phyloP scores from a whole-genome alignment of 2,888 invertebrate species.

The Heliothis peltigera region DNA sequence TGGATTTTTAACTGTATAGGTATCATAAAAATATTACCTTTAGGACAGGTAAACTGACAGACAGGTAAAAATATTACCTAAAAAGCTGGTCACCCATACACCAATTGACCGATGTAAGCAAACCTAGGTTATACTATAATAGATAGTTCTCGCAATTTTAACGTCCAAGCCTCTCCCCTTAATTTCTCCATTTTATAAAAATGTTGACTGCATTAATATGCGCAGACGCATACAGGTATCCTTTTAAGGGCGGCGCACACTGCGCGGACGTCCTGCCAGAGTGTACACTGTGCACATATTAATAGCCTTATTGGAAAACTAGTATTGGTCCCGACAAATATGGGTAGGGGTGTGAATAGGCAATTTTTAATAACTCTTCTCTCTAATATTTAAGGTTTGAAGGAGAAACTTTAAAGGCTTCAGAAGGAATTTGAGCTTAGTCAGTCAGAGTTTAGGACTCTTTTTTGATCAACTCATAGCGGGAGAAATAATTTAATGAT shows the following conservation, averaged over 20 bases:
- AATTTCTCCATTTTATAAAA: constrained; percentile 46
- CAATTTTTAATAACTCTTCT: neutral
- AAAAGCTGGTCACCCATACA: neutral
- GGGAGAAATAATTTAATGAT: too few relatives aligned
- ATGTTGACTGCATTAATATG: constrained; percentile 58
- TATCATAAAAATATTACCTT: too few relatives aligned
- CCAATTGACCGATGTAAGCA: neutral
- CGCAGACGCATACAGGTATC: constrained; percentile 52
- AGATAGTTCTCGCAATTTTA: neutral
- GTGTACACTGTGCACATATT: constrained; percentile 63
- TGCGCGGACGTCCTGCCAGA: constrained; percentile 61
- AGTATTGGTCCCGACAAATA: constrained; percentile 40
- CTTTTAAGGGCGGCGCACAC: constrained; percentile 60
- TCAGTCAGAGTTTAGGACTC: too few relatives aligned
- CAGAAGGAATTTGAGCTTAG: too few relatives aligned
- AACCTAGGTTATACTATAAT: neutral
- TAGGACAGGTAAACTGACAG: too few relatives aligned
- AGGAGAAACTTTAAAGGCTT: too few relatives aligned
- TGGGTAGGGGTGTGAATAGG: constrained; percentile 34
- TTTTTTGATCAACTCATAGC: too few relatives aligned
- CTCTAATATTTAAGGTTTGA: too few relatives aligned
- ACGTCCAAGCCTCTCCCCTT: constrained; percentile 3
- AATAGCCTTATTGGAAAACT: constrained; percentile 64
- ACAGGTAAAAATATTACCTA: too few relatives aligned
- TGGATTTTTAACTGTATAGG: too few relatives aligned